Evolutionary conservation across 2,797 vertebrate species (phyloP).

Genomic region (Myotis pilosus): DNA sequence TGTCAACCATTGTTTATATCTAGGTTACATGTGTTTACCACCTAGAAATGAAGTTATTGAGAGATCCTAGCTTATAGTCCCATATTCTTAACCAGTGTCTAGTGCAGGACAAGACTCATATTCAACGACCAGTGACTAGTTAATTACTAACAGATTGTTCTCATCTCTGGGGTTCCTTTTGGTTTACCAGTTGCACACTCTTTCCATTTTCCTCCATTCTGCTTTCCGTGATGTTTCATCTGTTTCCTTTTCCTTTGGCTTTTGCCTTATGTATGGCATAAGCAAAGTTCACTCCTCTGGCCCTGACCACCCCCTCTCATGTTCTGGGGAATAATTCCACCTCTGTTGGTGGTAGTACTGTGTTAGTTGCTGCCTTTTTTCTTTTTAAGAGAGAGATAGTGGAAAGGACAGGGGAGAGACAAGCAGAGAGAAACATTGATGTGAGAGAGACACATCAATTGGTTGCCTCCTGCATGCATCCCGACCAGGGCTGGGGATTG

Average conservation of each 20-base stretch:
- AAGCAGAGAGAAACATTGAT: background rate
- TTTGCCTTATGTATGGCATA: background rate
- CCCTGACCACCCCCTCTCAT: background rate
- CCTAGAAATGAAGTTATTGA: background rate
- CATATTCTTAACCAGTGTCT: background rate
- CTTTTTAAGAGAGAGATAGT: background rate
- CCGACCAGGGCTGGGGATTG: background rate
- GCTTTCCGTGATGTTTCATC: background rate
- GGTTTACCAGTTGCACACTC: background rate
- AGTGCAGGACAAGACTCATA: background rate
- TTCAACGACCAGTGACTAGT: background rate
- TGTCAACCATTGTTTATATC: background rate
- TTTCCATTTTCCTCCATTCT: background rate
- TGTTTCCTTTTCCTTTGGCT: background rate
- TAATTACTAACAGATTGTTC: background rate
- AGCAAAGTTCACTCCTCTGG: background rate
- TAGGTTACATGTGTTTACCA: background rate
- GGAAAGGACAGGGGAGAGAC: background rate
- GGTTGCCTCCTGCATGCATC: background rate
- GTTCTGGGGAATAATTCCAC: background rate
- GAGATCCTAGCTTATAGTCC: background rate
- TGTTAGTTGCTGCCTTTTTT: background rate
- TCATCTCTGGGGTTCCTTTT: background rate
- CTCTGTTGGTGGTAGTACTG: background rate
- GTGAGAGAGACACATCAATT: background rate